A percentile compares a stretch with the other conserved stretches of the same genome.
Conservation (phyloP, 2,888 invertebrate genomes). For the Drosophila testacea region DNA sequence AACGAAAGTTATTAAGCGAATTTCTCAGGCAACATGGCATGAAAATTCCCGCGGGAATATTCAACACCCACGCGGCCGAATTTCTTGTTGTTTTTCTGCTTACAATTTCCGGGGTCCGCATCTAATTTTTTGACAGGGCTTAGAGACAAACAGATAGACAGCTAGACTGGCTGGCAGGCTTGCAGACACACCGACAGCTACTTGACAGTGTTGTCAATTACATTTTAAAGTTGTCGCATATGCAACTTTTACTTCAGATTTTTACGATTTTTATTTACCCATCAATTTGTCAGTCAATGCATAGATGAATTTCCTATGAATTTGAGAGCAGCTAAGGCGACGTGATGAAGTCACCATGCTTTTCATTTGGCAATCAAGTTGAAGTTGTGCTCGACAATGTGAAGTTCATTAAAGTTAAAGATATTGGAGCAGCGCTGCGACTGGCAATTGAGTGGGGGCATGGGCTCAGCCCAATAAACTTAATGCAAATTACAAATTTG, state of each 20-base stretch:
- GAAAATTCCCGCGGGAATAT: conserved; percentile 77
- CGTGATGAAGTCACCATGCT: conserved; percentile 13
- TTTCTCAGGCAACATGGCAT: conserved; percentile 75
- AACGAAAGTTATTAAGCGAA: conserved; percentile 79
- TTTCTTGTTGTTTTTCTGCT: conserved; percentile 40
- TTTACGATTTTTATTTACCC: conserved; percentile 3
- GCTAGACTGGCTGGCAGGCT: conserved; percentile 18
- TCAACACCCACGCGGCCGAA: conserved; percentile 57
- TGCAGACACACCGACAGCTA: conserved; percentile 47
- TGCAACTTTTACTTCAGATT: conserved; percentile 54
- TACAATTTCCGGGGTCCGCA: conserved; percentile 46
- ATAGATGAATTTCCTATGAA: conserved; percentile 44
- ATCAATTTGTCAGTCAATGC: conserved; percentile 6
- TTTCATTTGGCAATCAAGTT: not conserved
- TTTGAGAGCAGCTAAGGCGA: conserved; percentile 3
- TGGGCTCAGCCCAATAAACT: conserved; percentile 66
- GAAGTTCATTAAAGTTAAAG: conserved; percentile 44
- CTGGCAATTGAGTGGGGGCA: conserved; percentile 4
- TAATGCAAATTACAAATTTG: conserved; percentile 80
- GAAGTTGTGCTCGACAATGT: conserved; percentile 7
- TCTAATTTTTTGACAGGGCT: conserved; percentile 40
- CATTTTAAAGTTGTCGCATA: conserved; percentile 73
- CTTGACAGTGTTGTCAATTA: conserved; percentile 77
- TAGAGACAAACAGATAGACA: conserved; percentile 27
- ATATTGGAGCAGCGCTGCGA: conserved; percentile 19